Evolutionary conservation across 2,797 vertebrate species (phyloP).

Genomic region (Chloroceryle amazona): DNA sequence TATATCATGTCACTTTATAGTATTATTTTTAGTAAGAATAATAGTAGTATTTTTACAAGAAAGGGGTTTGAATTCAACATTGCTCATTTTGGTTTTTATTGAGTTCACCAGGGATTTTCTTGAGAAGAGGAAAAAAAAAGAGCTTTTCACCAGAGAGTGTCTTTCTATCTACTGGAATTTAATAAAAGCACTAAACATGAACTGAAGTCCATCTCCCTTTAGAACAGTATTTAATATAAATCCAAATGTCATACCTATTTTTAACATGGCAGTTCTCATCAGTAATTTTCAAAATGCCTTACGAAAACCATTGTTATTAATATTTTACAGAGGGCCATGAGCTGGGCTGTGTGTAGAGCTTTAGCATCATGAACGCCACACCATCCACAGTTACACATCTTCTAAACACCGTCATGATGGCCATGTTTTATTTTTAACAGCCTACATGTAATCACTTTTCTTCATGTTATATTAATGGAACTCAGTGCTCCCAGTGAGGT

Average conservation of each 20-base stretch:
- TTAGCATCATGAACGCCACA: rapidly evolving
- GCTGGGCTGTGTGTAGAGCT: background rate
- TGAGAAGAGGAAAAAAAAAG: background rate
- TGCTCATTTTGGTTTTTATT: background rate
- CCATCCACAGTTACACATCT: background rate
- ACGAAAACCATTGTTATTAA: background rate
- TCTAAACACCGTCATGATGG: background rate
- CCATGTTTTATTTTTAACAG: background rate
- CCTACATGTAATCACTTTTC: background rate
- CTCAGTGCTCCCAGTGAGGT: background rate
- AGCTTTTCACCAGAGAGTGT: background rate
- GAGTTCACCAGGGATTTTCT: background rate
- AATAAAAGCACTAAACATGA: background rate
- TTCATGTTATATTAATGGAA: background rate
- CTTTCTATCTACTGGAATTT: background rate
- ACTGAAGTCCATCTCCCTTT: background rate
- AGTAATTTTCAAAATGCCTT: background rate
- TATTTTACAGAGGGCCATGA: background rate
- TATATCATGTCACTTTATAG: background rate
- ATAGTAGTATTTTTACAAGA: background rate
- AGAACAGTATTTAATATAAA: background rate
- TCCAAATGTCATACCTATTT: background rate
- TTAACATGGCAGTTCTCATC: background rate
- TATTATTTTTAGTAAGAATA: background rate
- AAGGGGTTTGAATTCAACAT: background rate